Conservation (phyloP, 2,888 invertebrate genomes). For the Lamellibrachia columna region DNA sequence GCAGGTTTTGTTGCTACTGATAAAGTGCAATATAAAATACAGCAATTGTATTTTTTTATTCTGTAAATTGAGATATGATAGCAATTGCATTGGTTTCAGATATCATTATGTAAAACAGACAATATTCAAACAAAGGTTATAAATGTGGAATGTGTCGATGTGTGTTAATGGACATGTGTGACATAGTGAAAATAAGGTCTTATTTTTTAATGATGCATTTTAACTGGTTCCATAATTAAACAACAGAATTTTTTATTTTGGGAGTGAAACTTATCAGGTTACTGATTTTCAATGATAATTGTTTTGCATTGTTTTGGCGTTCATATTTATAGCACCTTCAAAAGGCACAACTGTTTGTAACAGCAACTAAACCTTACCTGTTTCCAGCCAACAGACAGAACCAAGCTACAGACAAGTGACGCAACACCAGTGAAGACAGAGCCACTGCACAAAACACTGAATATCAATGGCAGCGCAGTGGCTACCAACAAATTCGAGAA, state of each 20-base stretch:
- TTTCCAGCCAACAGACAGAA: neutral
- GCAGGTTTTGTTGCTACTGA: neutral
- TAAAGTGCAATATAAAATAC: neutral
- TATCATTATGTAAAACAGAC: neutral
- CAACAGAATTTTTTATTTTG: neutral
- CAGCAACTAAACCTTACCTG: neutral
- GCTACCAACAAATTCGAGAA: conserved; percentile 52
- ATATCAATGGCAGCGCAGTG: conserved; percentile 17
- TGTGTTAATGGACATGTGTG: neutral
- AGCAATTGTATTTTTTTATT: neutral
- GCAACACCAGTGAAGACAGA: neutral
- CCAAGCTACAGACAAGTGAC: neutral
- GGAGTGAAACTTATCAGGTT: neutral
- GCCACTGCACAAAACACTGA: conserved; percentile 7
- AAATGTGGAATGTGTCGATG: neutral
- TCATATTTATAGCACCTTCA: neutral
- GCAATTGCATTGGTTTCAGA: neutral
- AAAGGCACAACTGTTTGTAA: neutral
- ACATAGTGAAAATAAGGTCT: neutral
- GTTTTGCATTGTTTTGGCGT: neutral
- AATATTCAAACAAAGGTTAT: neutral
- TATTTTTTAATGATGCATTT: neutral
- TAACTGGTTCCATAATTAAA: neutral
- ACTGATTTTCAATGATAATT: neutral
- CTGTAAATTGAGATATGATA: too few relatives aligned